phyloP scores from a whole-genome alignment of 2,113 vertebrate genomes.

The Neolamprologus devosi region DNA sequence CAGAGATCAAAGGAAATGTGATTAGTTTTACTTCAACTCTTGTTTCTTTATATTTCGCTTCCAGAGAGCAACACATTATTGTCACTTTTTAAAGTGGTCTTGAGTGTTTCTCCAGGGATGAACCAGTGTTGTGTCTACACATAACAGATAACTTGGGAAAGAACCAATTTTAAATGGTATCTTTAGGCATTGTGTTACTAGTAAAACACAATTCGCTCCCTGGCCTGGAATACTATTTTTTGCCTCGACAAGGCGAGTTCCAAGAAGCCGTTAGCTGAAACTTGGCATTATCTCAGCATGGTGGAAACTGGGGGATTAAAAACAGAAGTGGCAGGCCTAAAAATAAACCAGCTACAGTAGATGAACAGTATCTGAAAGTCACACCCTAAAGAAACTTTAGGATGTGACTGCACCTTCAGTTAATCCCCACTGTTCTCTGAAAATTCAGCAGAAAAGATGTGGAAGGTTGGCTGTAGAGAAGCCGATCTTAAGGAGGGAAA shows the following conservation, averaged over 20 bases:
- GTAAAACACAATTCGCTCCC: neutral
- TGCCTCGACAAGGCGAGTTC: neutral
- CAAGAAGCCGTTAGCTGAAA: neutral
- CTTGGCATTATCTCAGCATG: neutral
- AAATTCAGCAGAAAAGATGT: neutral
- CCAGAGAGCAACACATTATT: neutral
- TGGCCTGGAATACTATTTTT: neutral
- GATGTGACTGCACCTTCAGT: neutral
- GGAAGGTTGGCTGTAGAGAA: neutral
- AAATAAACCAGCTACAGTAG: neutral
- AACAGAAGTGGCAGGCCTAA: neutral
- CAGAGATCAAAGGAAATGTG: neutral
- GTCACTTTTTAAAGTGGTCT: neutral
- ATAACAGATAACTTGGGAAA: neutral
- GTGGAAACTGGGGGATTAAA: neutral
- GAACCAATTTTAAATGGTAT: neutral
- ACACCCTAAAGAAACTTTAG: neutral
- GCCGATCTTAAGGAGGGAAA: rapidly evolving
- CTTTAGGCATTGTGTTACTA: neutral
- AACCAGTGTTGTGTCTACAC: neutral
- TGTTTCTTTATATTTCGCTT: neutral
- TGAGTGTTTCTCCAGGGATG: neutral
- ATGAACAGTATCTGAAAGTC: neutral
- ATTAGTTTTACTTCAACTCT: rapidly evolving
- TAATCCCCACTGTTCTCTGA: neutral